These are phyloP conservation scores for Acanthornis magna DNA, from an alignment of 2,797 vertebrate genomes.

Conservation along the genomic window DNA sequence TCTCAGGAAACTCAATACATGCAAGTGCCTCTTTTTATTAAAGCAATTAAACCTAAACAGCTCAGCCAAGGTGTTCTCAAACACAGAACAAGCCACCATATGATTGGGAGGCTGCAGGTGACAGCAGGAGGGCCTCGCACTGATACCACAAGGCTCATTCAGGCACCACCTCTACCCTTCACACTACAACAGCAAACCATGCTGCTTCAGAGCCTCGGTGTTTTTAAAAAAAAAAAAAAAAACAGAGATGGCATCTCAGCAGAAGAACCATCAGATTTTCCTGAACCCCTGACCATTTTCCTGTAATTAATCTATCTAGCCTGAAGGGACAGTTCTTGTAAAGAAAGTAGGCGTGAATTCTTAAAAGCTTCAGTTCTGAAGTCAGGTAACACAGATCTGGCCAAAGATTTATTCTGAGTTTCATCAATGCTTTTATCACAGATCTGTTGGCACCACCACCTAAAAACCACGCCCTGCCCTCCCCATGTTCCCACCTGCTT, in stretches of 20 bases:
- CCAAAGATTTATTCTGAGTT: not conserved
- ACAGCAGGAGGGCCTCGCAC: not conserved
- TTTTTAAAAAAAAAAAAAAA: not conserved
- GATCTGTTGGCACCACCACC: not conserved
- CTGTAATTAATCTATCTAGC: not conserved
- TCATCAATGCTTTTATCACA: conserved; percentile 2
- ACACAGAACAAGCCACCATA: not conserved
- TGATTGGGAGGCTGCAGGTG: accelerated
- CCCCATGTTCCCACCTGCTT: not conserved
- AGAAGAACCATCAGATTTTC: not conserved
- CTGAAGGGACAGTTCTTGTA: not conserved
- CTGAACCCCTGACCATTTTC: not conserved
- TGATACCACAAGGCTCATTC: not conserved
- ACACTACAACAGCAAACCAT: not conserved
- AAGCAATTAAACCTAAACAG: not conserved
- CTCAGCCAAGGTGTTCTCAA: not conserved
- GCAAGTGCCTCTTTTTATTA: not conserved
- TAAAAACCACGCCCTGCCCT: not conserved
- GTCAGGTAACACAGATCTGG: not conserved
- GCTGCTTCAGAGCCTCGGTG: not conserved
- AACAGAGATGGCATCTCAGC: not conserved
- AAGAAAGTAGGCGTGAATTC: not conserved
- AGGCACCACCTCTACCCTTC: not conserved
- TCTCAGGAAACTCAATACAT: not conserved
- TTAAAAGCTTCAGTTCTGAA: not conserved